Evolutionary conservation across 2,888 invertebrate genomes (phyloP), one percentile per base, ranked within the genome.

Genomic region (Teleiodes luculella): DNA sequence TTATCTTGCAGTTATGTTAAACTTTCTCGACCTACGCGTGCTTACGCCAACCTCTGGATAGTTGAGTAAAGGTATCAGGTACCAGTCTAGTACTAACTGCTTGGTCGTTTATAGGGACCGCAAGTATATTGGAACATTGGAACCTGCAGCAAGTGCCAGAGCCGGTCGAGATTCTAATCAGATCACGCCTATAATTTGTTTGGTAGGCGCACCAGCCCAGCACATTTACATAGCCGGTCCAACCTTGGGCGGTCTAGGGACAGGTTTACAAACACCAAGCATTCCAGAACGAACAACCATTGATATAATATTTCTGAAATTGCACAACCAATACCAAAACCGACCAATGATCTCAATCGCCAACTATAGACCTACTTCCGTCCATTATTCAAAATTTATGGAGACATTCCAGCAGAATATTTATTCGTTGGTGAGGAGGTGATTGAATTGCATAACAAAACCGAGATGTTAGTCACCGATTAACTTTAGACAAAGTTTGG

Each of bases 181-280:
- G 49, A 37, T 49, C 37, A 49, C 49, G 49, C 28, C 28, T 49
- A 28, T 49, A 49, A 49, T 49, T 49, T 49, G 49, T 49, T 49
- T 13, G 49, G 13, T 49, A 28, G 37, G 39, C 16, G 36, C 16
- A 35, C 48, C 13, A 35, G n/a, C 30, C 4, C 14, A 14, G 7
- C n/a, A 6, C 37, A 49, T 49, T 49, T 49, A 28, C 49, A 49
- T 49, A 49, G 37, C 28, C 49, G 49, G 10, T 14, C 24, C 36
- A 49, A 37, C 49, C 49, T 49, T 49, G 49, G 48, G 49, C 37
- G 49, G 49, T 36, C 49, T 49, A 20, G 28, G n/a, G 14, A 18
- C 48, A 28, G 18, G 35, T 41, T 41, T 20, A 35, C 49, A 37
- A 37, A 49, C 37, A 28, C 47, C 33, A 47, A 2, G 11, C 47